Percentiles rank a stretch among this genome's conserved stretches.
These are phyloP conservation scores for Calephelis nemesis DNA, from an alignment of 1,140 invertebrate species.

Conservation along the genomic window DNA sequence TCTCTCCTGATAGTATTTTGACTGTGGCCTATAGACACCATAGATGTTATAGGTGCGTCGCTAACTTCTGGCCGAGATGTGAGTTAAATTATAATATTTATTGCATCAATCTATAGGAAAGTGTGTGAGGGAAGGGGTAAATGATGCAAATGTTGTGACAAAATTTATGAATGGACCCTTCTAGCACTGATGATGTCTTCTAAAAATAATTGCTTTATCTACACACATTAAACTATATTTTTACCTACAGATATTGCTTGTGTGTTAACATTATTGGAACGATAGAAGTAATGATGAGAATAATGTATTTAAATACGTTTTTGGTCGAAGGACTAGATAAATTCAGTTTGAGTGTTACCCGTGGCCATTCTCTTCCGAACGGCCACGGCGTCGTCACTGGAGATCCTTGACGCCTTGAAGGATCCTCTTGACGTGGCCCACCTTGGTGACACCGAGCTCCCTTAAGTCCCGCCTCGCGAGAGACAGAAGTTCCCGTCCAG, in stretches of 20 bases:
- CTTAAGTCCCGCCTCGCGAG: constrained; percentile 92
- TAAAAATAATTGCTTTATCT: constrained; percentile 10
- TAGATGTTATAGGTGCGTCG: too few species aligned
- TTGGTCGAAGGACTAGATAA: constrained; percentile 20
- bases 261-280: constrained; percentile 17
- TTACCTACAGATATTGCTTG: constrained; percentile 10
- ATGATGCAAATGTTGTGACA: not conserved
- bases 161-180: not conserved
- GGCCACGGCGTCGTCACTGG: constrained; percentile 71
- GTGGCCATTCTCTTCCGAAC: constrained; percentile 67
- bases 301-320: constrained; percentile 7
- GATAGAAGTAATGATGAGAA: constrained; percentile 18
- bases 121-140: too few species aligned
- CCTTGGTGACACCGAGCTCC: constrained; percentile 94
- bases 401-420: constrained; percentile 95
- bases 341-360: constrained; percentile 28
- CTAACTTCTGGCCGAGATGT: too few species aligned
- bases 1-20: too few species aligned
- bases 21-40: too few species aligned
- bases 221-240: constrained; percentile 8
- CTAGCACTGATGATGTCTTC: not conserved
- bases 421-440: constrained; percentile 96
- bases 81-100: too few species aligned
- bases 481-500: constrained; percentile 92
- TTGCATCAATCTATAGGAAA: not conserved